Evolutionary conservation across 2,113 vertebrate genomes (phyloP), one percentile per base, ranked within the genome.

Genomic region (Crotalus helleri): DNA sequence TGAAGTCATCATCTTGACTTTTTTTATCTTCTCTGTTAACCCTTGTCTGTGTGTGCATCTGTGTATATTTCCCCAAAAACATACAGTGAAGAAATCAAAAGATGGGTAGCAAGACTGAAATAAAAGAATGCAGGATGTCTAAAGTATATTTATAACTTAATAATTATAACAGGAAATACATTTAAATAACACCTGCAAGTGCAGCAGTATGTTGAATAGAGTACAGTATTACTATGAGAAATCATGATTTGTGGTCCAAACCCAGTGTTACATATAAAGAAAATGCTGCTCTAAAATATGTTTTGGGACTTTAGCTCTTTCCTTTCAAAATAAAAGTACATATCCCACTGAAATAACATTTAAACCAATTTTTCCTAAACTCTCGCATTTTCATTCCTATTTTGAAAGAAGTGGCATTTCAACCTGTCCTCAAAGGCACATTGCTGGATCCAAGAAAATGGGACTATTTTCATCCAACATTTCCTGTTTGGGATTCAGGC

Each of bases 181-280:
- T 81, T 81, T 81, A 1, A 92, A 33, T 3, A 53, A 29, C 23
- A 87, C 46, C 17, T 39, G 33, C 39, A 26, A 87, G 1, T 69
- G 6, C 29, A 87, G 10, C 81, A 85, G 8, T 55, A 55, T 29
- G 13, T 23, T 44, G 74, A 81, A 44, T 81, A 87, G 13, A 86
- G 3, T 8, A 46, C 9, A 58, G 5, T 44, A 11, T 46, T 46
- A 74, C 8, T 74, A 49, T 61, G 55, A 57, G 57, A 88, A 88
- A 61, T 17, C 85, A 46, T 92, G 69, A 92, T 93, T 94, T 86
- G 89, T 59, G 39, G 33, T 5, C 13, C 55, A 54, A 96, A 91
- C 74, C 10, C n/a, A 91, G 55, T 23, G 19, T 69, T 46, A 89
- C 46, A 88, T 81, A 12, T 33, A 93, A 91, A 89, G 11, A 90